phyloP scores from a whole-genome alignment of 2,113 vertebrate genomes.

The Laticauda laticaudata region DNA sequence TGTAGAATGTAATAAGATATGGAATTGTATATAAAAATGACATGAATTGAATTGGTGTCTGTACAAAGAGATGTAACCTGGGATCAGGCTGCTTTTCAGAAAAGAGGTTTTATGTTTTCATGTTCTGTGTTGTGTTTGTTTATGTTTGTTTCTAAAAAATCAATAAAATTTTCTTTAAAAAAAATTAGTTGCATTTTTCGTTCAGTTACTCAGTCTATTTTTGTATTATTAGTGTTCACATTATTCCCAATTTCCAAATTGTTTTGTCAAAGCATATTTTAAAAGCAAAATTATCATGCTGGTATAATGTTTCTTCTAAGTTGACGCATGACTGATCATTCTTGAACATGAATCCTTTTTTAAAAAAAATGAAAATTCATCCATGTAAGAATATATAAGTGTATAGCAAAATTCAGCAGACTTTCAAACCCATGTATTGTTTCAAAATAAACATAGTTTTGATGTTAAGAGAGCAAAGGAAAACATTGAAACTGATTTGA shows the following conservation, averaged over 20 bases:
- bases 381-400: conserved; percentile 9
- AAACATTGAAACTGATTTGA: background rate
- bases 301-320: conserved; percentile 35
- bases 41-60: too few relatives aligned
- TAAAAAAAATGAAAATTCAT: conserved; percentile 21
- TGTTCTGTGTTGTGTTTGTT: too few relatives aligned
- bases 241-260: background rate
- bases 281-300: conserved; percentile 20
- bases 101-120: too few relatives aligned
- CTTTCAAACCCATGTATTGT: background rate
- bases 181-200: background rate
- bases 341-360: background rate
- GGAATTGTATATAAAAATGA: too few relatives aligned
- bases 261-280: conserved; percentile 22
- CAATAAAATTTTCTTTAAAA: too few relatives aligned
- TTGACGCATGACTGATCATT: conserved; percentile 26
- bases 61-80: too few relatives aligned
- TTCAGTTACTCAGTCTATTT: background rate
- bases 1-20: too few relatives aligned
- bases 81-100: too few relatives aligned
- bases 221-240: background rate
- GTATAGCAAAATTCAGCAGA: background rate
- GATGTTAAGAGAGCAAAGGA: background rate
- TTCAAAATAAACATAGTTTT: background rate
- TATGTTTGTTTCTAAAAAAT: too few relatives aligned